A percentile compares a stretch with the other conserved stretches of the same genome.
These are phyloP conservation scores for Mythimna albipuncta DNA, from an alignment of 2,888 invertebrate genomes.

Conservation along the genomic window DNA sequence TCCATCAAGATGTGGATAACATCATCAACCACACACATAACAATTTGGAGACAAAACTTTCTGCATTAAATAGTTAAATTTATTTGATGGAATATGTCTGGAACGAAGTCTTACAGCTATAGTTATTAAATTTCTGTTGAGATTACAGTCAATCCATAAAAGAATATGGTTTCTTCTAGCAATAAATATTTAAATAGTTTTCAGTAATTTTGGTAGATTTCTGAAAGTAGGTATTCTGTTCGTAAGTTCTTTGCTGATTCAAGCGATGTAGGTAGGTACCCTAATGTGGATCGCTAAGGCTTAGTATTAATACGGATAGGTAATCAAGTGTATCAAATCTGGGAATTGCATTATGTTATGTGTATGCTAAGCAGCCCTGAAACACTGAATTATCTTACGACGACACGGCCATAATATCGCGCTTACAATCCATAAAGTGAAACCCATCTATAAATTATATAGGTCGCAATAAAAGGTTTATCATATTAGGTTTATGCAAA, in stretches of 20 bases:
- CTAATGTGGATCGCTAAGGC: not conserved
- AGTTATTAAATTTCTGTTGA: too few species aligned
- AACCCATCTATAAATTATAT: conserved; percentile 30
- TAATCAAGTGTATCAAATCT: conserved; percentile 14
- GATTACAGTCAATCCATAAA: too few species aligned
- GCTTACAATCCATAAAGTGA: conserved; percentile 41
- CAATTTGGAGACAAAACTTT: too few species aligned
- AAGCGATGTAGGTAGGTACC: not conserved
- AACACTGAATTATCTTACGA: conserved; percentile 43
- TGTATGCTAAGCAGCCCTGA: conserved; percentile 43
- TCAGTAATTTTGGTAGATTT: too few species aligned
- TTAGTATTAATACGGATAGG: not conserved
- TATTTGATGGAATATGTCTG: too few species aligned
- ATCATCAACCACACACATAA: too few species aligned
- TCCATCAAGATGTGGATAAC: too few species aligned
- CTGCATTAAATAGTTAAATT: too few species aligned
- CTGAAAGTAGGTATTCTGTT: too few species aligned
- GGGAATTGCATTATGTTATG: not conserved
- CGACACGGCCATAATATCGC: conserved; percentile 15
- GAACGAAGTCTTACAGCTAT: too few species aligned
- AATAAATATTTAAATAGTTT: too few species aligned
- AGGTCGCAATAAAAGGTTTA: conserved; percentile 25
- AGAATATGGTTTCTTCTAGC: too few species aligned
- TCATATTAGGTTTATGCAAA: conserved; percentile 23
- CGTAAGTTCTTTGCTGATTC: not conserved